Evolutionary conservation across 53 echinoderm and acorn worm species (phyloP), one percentile per base, ranked within the genome.

Genomic region (Antedon mediterranea): DNA sequence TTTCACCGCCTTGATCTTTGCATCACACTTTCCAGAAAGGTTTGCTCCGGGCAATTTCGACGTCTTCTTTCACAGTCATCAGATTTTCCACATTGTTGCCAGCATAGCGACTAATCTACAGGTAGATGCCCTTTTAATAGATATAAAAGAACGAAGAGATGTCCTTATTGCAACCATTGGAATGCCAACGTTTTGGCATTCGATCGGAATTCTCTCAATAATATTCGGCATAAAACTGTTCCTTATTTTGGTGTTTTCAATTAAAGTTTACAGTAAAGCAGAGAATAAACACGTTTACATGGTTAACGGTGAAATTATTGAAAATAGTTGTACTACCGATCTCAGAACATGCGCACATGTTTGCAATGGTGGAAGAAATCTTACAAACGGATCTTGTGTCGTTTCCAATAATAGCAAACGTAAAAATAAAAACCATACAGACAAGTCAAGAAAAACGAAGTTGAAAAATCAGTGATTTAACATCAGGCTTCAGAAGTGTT

Each of bases 61-160:
- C 75, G 75, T 95, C 80, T 32, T 95, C 30, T 91, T 91, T 34
- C 97, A 95, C 71, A 92, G 92, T 73, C 97, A 95, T 73, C 97
- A 95, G 78, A 71, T 89, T 28, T 95, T 92, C 76, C 91, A 92
- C 80, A 78, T 92, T 0, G 43, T 87, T 32, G 82, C 89, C n/a
- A 81, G 43, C 43, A 15, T 85, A 23, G 79, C 91, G 0, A 89
- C 89, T 9, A 91, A 89, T 83, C 34, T 28, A 29, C 97, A 95
- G 71, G 81, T 91, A 0, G 43, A 75, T 8, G 92, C 82, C 0
- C 70, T 89, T 5, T 9, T 84, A 8, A 74, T 79, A 2, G 97
- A 95, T 72, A 87, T 91, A 85, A 77, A 71, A 6, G 71, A 83
- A 7, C 75, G 97, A 23, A 71, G 88, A n/a, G n/a, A n/a, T n/a